These are phyloP conservation scores for Rhynchonycteris naso DNA, from an alignment of 2,797 vertebrate species.

Conservation along the genomic window DNA sequence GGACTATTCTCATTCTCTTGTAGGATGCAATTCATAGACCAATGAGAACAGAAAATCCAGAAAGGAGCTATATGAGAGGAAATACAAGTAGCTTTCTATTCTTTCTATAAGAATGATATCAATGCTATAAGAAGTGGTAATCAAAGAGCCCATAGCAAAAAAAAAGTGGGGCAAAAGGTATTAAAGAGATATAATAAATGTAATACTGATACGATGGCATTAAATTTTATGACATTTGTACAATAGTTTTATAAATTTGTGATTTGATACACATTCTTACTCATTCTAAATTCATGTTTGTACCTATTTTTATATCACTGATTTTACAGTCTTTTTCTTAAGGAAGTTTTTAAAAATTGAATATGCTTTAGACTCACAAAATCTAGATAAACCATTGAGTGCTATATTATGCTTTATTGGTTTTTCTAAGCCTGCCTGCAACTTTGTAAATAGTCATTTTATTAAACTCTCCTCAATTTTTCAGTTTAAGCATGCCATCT, in stretches of 20 bases:
- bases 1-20: background rate
- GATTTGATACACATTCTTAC: conserved; percentile 49
- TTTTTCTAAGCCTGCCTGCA: conserved; percentile 37
- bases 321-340: conserved; percentile 47
- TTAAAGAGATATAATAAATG: background rate
- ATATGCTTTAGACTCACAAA: conserved; percentile 47
- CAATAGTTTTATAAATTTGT: conserved; percentile 42
- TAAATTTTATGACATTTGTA: conserved; percentile 46
- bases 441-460: conserved; percentile 50
- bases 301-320: background rate
- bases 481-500: conserved; percentile 30
- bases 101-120: conserved; percentile 19
- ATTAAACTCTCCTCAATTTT: conserved; percentile 37
- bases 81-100: conserved; percentile 32
- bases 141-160: background rate
- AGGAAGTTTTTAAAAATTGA: conserved; percentile 45
- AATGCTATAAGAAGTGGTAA: background rate
- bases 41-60: background rate
- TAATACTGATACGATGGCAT: conserved; percentile 1
- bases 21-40: background rate
- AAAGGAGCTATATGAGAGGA: background rate
- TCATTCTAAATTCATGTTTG: conserved; percentile 41
- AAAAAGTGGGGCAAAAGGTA: background rate
- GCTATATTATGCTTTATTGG: background rate
- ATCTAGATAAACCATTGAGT: background rate